Conservation (phyloP, 1,140 invertebrate species). For the Harpegnathos saltator region DNA sequence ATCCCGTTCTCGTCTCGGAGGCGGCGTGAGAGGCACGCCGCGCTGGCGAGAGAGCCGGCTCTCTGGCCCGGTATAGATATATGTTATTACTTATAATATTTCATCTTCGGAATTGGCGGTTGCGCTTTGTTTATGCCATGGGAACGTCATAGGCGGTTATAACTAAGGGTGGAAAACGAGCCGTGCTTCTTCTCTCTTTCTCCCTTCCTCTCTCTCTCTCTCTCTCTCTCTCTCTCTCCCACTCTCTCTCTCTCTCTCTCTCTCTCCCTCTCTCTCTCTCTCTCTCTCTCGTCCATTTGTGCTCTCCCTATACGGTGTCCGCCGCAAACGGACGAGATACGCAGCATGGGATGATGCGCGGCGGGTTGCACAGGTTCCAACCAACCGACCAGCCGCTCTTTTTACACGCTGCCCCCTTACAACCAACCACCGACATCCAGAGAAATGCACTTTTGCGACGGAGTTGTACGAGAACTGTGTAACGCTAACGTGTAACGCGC, state of each 20-base stretch:
- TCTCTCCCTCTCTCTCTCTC: background rate
- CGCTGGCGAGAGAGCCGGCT: conserved; percentile 55
- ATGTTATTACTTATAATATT: conserved; percentile 87
- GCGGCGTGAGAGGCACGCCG: conserved; percentile 57
- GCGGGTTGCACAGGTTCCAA: background rate
- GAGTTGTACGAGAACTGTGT: conserved; percentile 43
- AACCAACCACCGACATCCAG: conserved; percentile 11
- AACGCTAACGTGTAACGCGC: too few species aligned
- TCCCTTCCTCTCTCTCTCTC: conserved; percentile 25
- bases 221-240: conserved; percentile 26
- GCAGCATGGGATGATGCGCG: conserved; percentile 19
- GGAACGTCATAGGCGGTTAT: conserved; percentile 82
- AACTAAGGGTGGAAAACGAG: conserved; percentile 81
- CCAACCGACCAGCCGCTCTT: background rate
- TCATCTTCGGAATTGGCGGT: conserved; percentile 86
- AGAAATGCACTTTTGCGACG: conserved; percentile 51
- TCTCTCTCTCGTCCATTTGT: conserved; percentile 10
- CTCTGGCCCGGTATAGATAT: conserved; percentile 80
- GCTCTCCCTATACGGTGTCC: conserved; percentile 22
- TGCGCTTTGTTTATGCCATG: conserved; percentile 86
- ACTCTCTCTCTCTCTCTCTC: conserved; percentile 2
- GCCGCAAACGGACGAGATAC: background rate
- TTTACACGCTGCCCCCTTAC: conserved; percentile 34
- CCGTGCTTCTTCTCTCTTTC: background rate
- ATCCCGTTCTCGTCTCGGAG: conserved; percentile 80